A percentile compares a stretch with the other conserved stretches of the same genome.
Conservation (phyloP, 30 jellyfish, hydroid and myxozoan species). For the Thelohanellus kitauei region DNA sequence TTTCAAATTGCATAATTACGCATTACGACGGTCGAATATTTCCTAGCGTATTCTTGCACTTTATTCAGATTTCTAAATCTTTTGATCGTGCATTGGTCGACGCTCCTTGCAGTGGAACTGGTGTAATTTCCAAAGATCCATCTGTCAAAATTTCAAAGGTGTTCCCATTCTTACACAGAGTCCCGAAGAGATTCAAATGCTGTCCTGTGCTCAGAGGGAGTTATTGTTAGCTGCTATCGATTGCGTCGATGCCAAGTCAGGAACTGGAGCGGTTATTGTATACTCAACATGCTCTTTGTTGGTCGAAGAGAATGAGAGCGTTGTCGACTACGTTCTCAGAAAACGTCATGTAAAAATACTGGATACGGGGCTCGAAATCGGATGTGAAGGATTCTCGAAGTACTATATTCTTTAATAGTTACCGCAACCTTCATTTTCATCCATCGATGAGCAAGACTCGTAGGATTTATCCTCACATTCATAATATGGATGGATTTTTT, state of each 20-base stretch:
- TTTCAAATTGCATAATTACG: constrained; percentile 32
- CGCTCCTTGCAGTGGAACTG: constrained; percentile 99
- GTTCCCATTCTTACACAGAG: constrained; percentile 5
- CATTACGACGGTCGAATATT: constrained; percentile 75
- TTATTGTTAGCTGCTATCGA: constrained; percentile 68
- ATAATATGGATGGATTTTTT: constrained; percentile 84
- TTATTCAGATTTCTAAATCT: neutral
- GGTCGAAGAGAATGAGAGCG: constrained; percentile 89
- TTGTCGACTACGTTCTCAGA: constrained; percentile 43
- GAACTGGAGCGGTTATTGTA: constrained; percentile 61
- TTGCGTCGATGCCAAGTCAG: constrained; percentile 66
- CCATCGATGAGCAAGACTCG: constrained; percentile 35
- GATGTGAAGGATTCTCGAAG: constrained; percentile 58
- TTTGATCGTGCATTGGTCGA: constrained; percentile 59
- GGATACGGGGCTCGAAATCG: constrained; percentile 64
- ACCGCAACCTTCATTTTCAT: constrained; percentile 33
- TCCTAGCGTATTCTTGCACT: constrained; percentile 25
- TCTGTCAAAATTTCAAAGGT: constrained; percentile 67
- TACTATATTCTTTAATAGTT: constrained; percentile 11
- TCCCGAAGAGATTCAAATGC: constrained; percentile 41
- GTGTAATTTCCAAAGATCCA: constrained; percentile 76
- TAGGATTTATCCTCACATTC: constrained; percentile 66
- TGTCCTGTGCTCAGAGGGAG: constrained; percentile 63
- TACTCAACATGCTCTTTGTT: constrained; percentile 69
- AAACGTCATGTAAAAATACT: constrained; percentile 45